Evolutionary conservation across 1,140 invertebrate species (phyloP).

Genomic region (Pachypeltis micranthus): DNA sequence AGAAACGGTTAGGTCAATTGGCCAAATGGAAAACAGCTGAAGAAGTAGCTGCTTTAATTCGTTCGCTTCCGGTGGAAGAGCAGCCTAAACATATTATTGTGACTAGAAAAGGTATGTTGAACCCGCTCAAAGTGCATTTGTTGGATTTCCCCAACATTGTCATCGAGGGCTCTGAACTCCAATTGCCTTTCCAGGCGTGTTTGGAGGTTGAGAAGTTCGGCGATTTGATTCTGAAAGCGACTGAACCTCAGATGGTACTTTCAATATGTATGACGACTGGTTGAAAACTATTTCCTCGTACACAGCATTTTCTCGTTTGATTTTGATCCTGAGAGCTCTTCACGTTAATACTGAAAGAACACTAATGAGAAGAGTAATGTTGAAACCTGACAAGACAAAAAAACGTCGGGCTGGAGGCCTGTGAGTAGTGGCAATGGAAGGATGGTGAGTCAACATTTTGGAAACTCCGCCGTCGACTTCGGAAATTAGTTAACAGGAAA

Average conservation of each 20-base stretch:
- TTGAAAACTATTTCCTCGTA: slow-evolving; percentile 92
- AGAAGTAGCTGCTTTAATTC: slow-evolving; percentile 98
- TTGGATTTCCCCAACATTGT: slow-evolving; percentile 99
- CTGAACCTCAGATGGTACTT: slow-evolving; percentile 98
- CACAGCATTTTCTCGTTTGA: slow-evolving; percentile 94
- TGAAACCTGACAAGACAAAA: slow-evolving; percentile 99
- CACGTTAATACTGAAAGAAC: slow-evolving; percentile 99
- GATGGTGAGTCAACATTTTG: too few relatives aligned
- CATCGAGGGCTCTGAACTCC: slow-evolving; percentile 95
- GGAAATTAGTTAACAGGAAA: too few relatives aligned
- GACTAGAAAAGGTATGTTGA: slow-evolving; percentile 97
- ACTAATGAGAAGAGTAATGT: slow-evolving; percentile 81
- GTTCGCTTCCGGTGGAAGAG: slow-evolving; percentile 97
- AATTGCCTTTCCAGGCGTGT: slow-evolving; percentile 98
- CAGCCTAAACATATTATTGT: slow-evolving; percentile 99
- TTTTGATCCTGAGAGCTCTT: slow-evolving; percentile 88
- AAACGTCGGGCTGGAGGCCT: too few relatives aligned
- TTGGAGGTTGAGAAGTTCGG: slow-evolving; percentile 99
- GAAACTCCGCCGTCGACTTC: too few relatives aligned
- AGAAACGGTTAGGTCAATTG: slow-evolving; percentile 70
- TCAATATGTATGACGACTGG: slow-evolving; percentile 99
- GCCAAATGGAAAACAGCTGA: slow-evolving; percentile 99
- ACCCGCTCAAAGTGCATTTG: slow-evolving; percentile 96
- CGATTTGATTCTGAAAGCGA: slow-evolving; percentile 96
- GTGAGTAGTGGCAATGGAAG: too few relatives aligned